phyloP scores from a whole-genome alignment of 1,140 invertebrate genomes.

The Phenacoccus solenopsis region DNA sequence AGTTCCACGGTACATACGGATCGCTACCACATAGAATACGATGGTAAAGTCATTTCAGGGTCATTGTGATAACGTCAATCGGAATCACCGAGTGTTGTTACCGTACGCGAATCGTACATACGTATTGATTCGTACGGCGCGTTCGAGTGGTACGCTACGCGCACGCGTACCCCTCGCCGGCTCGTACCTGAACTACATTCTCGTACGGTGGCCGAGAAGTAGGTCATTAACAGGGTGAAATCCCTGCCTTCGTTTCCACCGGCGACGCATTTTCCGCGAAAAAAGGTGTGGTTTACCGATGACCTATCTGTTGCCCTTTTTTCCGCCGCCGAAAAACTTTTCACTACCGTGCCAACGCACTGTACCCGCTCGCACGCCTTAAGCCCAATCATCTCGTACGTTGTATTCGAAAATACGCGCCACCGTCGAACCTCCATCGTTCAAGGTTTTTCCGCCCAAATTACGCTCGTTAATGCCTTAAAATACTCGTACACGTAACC shows the following conservation, averaged over 20 bases:
- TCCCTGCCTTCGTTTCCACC: too few relatives aligned
- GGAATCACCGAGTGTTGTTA: background rate
- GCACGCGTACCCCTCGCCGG: too few relatives aligned
- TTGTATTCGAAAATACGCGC: too few relatives aligned
- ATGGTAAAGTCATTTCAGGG: background rate
- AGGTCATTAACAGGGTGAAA: background rate
- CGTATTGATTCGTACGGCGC: too few relatives aligned
- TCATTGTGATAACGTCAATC: background rate
- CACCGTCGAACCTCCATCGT: too few relatives aligned
- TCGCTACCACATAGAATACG: background rate
- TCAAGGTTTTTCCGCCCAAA: too few relatives aligned
- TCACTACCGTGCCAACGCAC: background rate
- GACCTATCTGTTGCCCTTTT: background rate
- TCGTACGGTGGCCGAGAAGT: background rate
- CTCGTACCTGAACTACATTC: too few relatives aligned
- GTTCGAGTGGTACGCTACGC: too few relatives aligned
- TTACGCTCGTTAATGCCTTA: too few relatives aligned
- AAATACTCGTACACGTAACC: too few relatives aligned
- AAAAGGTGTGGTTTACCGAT: background rate
- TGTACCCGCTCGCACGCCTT: background rate
- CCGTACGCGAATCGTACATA: too few relatives aligned
- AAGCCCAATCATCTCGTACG: too few relatives aligned
- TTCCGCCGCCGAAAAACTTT: background rate
- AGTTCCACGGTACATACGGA: background rate
- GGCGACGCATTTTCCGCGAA: background rate